A percentile compares a stretch with the other conserved stretches of the same genome.
These are phyloP conservation scores for Galleria mellonella DNA, from an alignment of 1,140 invertebrate species.

Conservation along the genomic window DNA sequence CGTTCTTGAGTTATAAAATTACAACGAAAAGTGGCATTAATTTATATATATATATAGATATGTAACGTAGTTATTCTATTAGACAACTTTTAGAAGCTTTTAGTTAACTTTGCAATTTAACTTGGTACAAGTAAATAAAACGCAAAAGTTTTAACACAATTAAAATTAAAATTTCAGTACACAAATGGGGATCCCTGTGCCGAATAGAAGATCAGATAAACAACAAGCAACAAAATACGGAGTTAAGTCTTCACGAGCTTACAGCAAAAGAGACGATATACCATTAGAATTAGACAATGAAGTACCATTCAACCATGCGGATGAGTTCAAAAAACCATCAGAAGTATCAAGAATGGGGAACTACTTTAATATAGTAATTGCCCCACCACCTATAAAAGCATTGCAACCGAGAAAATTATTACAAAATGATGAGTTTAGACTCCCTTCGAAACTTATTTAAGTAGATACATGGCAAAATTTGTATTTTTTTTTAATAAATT, in stretches of 20 bases:
- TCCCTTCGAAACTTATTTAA: conserved; percentile 29
- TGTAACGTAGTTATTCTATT: no score
- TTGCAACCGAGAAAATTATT: conserved; percentile 51
- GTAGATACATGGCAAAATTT: no score
- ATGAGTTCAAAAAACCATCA: conserved; percentile 33
- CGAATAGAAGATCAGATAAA: conserved; percentile 33
- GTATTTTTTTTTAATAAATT: no score
- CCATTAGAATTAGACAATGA: conserved; percentile 29
- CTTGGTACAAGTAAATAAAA: no score
- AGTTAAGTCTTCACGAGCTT: conserved; percentile 14
- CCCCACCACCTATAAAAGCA: conserved; percentile 55
- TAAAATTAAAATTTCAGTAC: conserved; percentile 39
- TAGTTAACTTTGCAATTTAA: no score
- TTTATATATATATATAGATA: no score
- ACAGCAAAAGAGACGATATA: conserved; percentile 29
- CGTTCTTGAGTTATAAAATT: no score
- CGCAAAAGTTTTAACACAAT: no score
- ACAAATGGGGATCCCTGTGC: conserved; percentile 65
- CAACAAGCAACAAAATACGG: conserved; percentile 19
- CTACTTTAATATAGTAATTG: conserved; percentile 67
- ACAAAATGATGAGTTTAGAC: conserved; percentile 25
- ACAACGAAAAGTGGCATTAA: no score
- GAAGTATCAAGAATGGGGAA: conserved; percentile 61
- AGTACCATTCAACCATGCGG: conserved; percentile 20
- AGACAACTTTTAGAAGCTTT: no score